A percentile compares a stretch with the other conserved stretches of the same genome.
Conservation (phyloP, 2,797 vertebrate species). For the Phylloscopus collybita region DNA sequence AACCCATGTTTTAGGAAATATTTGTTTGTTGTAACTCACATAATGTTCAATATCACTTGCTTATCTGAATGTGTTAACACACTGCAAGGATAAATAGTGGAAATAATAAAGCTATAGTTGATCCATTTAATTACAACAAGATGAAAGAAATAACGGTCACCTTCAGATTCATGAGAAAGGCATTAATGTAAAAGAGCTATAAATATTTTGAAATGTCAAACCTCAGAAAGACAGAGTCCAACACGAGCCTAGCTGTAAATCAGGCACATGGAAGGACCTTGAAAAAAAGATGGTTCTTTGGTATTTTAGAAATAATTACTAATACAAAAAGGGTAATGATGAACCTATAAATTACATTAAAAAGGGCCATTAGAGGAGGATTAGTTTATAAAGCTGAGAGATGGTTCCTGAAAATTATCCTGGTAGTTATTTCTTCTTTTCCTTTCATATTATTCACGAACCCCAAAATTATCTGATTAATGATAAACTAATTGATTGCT, state of each 20-base stretch:
- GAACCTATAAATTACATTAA: constrained; percentile 96
- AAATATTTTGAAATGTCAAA: constrained; percentile 99
- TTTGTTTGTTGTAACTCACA: constrained; percentile 84
- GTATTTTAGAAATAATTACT: constrained; percentile 99
- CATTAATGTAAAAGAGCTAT: constrained; percentile 99
- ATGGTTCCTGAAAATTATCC: constrained; percentile 89
- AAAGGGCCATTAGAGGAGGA: constrained; percentile 93
- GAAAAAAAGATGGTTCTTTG: constrained; percentile 97
- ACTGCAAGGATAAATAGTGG: constrained; percentile 87
- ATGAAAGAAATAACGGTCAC: constrained; percentile 95
- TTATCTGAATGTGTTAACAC: constrained; percentile 81
- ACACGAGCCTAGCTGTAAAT: constrained; percentile 90
- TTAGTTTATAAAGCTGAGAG: constrained; percentile 98
- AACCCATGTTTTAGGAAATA: constrained; percentile 80
- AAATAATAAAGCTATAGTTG: constrained; percentile 85
- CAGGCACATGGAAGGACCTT: constrained; percentile 87
- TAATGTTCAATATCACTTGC: constrained; percentile 76
- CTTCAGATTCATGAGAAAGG: constrained; percentile 94
- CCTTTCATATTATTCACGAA: constrained; percentile 83
- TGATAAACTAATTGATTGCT: constrained; percentile 86
- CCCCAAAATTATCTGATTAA: constrained; percentile 88
- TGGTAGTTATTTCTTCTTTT: constrained; percentile 88
- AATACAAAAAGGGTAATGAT: constrained; percentile 99
- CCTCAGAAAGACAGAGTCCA: constrained; percentile 96
- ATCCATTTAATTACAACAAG: constrained; percentile 91